Evolutionary conservation across 2,797 vertebrate genomes (phyloP), one percentile per base, ranked within the genome.

Genomic region (Leptoclinus maculatus): DNA sequence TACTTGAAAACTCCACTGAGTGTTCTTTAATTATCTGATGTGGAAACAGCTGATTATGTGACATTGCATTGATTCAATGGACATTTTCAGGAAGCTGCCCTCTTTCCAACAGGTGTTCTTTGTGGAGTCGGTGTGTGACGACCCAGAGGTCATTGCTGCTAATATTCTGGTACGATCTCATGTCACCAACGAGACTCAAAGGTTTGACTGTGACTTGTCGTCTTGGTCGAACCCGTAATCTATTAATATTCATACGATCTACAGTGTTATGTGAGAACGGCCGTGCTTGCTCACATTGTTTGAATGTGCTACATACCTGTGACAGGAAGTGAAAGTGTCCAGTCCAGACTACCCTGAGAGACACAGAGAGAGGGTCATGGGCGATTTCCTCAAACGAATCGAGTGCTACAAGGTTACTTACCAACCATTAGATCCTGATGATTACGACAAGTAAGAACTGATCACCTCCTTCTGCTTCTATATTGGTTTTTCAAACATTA

Each of bases 381-480:
- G 97, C 19, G 98, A 99, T 89, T 99, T 99, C 86, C 95, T 99
- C 60, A 99, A 99, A 92, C 95, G 98, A 73, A 99, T 99, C 2
- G 97, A 99, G 91, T 99, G 97, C 93, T 99, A 99, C 94, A 96
- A 98, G 91, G 97, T 99, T 79, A 99, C 98, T 13, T 99, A 99
- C 85, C 97, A 97, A 74, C 97, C 97, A 0, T 88, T 99, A 32
- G 97, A 98, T 87, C 97, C 98, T 1, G 97, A 98, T 65, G 92
- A 93, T 2, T 95, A 97, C 54, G 98, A 99, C 95, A 98, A 96
- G 97, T 99, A 95, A 95, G 97, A 86, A 56, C 49, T 62, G 0
- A 47, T 68, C 2, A 57, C 29, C 43, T 43, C 8, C 47, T 16
- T 6, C 2, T 59, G 3, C 23, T 64, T 58, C 11, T 62, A 1